Conservation (phyloP, 2,888 invertebrate genomes). For the Trimorus sp. region DNA sequence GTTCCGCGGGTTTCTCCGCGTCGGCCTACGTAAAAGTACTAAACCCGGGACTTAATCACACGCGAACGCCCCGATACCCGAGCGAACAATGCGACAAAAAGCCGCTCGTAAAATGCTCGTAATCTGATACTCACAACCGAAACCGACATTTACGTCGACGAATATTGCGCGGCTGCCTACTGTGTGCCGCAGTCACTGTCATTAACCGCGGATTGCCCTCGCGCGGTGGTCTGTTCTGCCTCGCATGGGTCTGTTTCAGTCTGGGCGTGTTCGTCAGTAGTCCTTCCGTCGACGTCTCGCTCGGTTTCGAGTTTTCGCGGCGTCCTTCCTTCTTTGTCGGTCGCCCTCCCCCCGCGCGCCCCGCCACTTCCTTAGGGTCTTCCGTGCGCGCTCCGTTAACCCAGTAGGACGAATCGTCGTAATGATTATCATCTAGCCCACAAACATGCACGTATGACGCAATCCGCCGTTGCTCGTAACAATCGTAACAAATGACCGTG, state of each 20-base stretch:
- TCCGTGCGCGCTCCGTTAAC: slow-evolving; percentile 44
- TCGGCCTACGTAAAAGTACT: too few species aligned
- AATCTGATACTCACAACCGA: too few species aligned
- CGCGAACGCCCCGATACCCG: too few species aligned
- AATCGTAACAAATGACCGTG: slow-evolving; percentile 63
- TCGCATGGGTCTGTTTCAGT: slow-evolving; percentile 71
- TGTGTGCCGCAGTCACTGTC: too few species aligned
- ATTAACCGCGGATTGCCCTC: slow-evolving; percentile 74
- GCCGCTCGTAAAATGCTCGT: too few species aligned
- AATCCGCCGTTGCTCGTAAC: slow-evolving; percentile 57
- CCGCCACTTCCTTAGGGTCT: slow-evolving; percentile 28
- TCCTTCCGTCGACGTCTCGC: slow-evolving; percentile 32
- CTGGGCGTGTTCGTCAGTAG: slow-evolving; percentile 73
- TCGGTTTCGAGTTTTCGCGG: slow-evolving; percentile 16
- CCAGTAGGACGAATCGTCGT: slow-evolving; percentile 59
- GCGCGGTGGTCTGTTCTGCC: slow-evolving; percentile 75
- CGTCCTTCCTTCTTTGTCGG: slow-evolving; percentile 19
- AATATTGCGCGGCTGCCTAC: too few species aligned
- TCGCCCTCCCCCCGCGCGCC: too few species aligned
- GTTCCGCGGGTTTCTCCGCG: too few species aligned
- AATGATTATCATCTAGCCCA: slow-evolving; percentile 62
- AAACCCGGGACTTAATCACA: too few species aligned
- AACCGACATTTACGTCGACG: too few species aligned
- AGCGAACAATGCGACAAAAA: too few species aligned
- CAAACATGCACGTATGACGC: slow-evolving; percentile 64